These are phyloP conservation scores for Erpobdella octoculata DNA, from an alignment of 2,888 invertebrate species.

Conservation along the genomic window DNA sequence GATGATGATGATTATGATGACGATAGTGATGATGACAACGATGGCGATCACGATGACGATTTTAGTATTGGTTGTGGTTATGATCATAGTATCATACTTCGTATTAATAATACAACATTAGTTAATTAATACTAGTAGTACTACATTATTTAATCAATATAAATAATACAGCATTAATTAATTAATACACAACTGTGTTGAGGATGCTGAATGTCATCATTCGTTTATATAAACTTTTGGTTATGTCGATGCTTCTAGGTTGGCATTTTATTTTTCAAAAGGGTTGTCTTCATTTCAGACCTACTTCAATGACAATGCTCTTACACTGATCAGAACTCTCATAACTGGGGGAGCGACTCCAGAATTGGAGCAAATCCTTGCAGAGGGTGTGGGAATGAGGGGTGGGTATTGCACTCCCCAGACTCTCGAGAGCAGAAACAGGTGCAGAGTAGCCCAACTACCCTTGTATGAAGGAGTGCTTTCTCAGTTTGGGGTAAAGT, in stretches of 20 bases:
- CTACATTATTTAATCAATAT: no score
- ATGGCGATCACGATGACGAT: no score
- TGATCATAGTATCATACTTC: no score
- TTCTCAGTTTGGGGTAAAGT: constrained; percentile 8
- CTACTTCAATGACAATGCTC: constrained; percentile 99
- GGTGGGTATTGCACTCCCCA: constrained; percentile 96
- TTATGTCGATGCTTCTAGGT: no score
- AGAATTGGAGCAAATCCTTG: constrained; percentile 93
- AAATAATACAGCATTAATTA: no score
- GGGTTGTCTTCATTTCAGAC: constrained; percentile 61
- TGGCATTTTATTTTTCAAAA: no score
- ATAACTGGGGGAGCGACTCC: constrained; percentile 99
- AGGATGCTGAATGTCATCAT: no score
- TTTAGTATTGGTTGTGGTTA: no score
- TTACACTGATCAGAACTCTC: constrained; percentile 93
- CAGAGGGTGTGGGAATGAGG: constrained; percentile 94
- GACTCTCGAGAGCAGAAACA: constrained; percentile 87
- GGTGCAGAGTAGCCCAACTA: constrained; percentile 95
- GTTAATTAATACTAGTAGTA: no score
- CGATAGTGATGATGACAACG: neutral
- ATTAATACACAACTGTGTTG: no score
- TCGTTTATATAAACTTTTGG: no score
- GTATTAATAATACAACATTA: no score
- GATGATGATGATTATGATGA: neutral
- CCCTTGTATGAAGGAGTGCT: constrained; percentile 82